phyloP scores from a whole-genome alignment of 2,113 vertebrate species.

The Poecile atricapillus region DNA sequence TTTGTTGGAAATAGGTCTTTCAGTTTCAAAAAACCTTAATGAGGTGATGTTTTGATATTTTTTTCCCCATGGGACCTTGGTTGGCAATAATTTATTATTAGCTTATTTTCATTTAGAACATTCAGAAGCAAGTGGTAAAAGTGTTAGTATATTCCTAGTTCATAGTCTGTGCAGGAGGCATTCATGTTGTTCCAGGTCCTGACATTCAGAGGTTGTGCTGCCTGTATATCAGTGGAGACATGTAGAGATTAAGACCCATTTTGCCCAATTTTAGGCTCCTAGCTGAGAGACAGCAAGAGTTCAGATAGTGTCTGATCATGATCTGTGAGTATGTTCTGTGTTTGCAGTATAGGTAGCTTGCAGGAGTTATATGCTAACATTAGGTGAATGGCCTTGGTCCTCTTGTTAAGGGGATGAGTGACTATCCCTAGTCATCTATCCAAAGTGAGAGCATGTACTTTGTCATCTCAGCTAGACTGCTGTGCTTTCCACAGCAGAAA shows the following conservation, averaged over 20 bases:
- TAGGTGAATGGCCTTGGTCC: background rate
- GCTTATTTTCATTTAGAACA: background rate
- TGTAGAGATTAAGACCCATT: background rate
- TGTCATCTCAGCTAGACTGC: background rate
- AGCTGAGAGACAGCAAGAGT: background rate
- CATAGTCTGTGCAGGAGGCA: background rate
- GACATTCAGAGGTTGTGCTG: background rate
- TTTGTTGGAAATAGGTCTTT: background rate
- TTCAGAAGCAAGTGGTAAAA: background rate
- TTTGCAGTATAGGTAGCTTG: background rate
- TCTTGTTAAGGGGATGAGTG: background rate
- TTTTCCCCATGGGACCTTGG: background rate
- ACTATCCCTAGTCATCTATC: background rate
- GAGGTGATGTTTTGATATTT: background rate
- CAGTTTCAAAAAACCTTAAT: background rate
- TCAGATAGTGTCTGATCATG: background rate
- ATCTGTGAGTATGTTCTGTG: background rate
- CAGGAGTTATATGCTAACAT: background rate
- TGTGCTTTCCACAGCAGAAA: background rate
- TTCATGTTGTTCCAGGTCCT: background rate
- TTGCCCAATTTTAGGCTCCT: background rate
- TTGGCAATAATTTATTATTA: background rate
- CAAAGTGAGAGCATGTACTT: background rate
- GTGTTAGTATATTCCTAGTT: background rate
- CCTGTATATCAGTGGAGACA: background rate